Base-by-base conservation (phyloP, 2,888 invertebrate genomes). In the Junonia oenone region DNA sequence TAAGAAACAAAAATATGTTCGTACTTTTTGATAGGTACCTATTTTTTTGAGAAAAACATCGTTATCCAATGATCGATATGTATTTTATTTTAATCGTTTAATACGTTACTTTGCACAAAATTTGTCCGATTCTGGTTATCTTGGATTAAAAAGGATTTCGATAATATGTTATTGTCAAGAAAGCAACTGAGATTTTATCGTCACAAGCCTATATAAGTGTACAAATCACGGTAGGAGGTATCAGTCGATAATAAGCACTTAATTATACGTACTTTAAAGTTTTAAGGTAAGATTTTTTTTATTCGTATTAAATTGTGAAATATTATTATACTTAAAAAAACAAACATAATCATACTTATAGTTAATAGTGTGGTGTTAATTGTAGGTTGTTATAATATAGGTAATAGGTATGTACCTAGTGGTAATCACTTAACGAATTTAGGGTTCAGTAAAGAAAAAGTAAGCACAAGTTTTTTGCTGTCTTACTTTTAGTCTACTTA, bases 151-250 rank as follows among this genome's bases (percentile, higher is more conserved):
- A 17, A 45, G 17, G 63, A 65, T 64, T 40, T 67, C 67, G 54
- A 56, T 47, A 51, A 37, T 11, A 40, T 45, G 65, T 33, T 55
- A 58, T 50, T 55, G 51, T 64, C 59, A 57, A 56, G 63, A 66
- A 62, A 63, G 46, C 61, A 51, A 58, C 58, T 46, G 62, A 54
- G 61, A 59, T 71, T 69, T 72, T 73, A 76, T 80, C 75, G 51
- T 2, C 49, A 52, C 22, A 17, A 37, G 45, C 27, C 56, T 76
- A 77, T 78, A 78, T 69, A 80, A 76, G 64, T 38, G 55, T 54
- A 63, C 6, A 17, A 40, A 40, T 60, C 68, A 50, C 57, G 27
- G 62, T 61, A 56, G 72, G 74, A 64, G 75, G 72, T 59, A 66
- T 46, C 17, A 45, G 50, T 38, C n/a, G 51, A 37, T 49, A 40